These are phyloP conservation scores for Chouioia cunea DNA, from an alignment of 2,888 invertebrate genomes.

Conservation along the genomic window DNA sequence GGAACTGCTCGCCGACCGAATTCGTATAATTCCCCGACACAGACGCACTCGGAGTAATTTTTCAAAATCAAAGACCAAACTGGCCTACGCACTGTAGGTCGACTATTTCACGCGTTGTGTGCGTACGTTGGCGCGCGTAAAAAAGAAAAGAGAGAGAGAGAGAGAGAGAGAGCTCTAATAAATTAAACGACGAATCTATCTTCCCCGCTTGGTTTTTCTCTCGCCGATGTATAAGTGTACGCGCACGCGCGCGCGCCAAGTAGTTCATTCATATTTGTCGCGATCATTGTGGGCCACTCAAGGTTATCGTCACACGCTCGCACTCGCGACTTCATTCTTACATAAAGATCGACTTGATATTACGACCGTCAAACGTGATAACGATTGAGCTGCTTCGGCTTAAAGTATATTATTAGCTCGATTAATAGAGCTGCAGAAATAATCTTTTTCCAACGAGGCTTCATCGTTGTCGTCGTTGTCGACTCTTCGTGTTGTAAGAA, in stretches of 20 bases:
- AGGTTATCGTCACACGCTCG: slow-evolving; percentile 31
- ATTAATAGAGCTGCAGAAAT: too few species aligned
- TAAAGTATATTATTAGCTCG: neutral
- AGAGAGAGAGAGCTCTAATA: slow-evolving; percentile 34
- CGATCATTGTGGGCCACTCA: slow-evolving; percentile 31
- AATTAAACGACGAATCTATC: slow-evolving; percentile 12
- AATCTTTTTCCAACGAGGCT: too few species aligned
- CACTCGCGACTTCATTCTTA: slow-evolving; percentile 21
- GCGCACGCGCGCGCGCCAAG: neutral
- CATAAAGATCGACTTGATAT: slow-evolving; percentile 44
- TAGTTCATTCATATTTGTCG: slow-evolving; percentile 19
- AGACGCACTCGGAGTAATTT: too few species aligned
- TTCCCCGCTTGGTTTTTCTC: slow-evolving; percentile 12
- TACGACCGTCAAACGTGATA: slow-evolving; percentile 10
- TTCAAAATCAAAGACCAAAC: too few species aligned
- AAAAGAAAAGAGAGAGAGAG: slow-evolving; percentile 15
- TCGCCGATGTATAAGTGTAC: slow-evolving; percentile 2
- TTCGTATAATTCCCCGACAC: too few species aligned
- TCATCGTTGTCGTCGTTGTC: too few species aligned
- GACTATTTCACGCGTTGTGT: too few species aligned
- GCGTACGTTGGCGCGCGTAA: too few species aligned
- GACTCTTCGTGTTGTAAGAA: too few species aligned
- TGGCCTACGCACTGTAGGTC: too few species aligned
- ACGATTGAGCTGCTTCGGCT: neutral
- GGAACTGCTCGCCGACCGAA: too few species aligned